Evolutionary conservation across 2,113 vertebrate species (phyloP).

Genomic region (Atractosteus spatula): DNA sequence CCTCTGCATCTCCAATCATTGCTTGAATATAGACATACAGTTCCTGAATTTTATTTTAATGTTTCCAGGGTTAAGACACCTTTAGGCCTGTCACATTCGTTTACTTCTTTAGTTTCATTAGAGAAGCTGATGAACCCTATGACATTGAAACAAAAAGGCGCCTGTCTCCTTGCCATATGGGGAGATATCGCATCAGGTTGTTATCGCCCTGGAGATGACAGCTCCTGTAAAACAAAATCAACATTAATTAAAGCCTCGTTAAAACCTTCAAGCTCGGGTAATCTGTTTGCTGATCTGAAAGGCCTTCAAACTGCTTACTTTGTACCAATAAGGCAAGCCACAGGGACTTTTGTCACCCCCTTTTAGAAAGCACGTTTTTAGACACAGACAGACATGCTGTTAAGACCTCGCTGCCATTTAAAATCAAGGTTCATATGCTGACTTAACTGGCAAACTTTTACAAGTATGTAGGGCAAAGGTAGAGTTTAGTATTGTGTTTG

Average conservation of each 20-base stretch:
- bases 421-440: neutral
- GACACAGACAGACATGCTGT: neutral
- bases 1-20: too few species aligned
- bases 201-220: slow-evolving; percentile 8
- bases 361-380: neutral
- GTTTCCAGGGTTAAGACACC: neutral
- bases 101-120: neutral
- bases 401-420: neutral
- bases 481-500: too few species aligned
- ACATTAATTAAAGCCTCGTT: slow-evolving; percentile 8
- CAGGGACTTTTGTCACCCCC: neutral
- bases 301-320: neutral
- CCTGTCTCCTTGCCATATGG: neutral
- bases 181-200: slow-evolving; percentile 1
- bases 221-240: slow-evolving; percentile 8
- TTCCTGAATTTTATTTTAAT: neutral
- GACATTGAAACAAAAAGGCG: slow-evolving; percentile 11
- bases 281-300: slow-evolving; percentile 4
- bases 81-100: neutral
- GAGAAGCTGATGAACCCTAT: neutral
- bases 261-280: slow-evolving; percentile 9
- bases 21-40: too few species aligned
- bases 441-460: neutral
- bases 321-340: neutral
- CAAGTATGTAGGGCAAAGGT: neutral